Percentiles rank a stretch among this genome's conserved stretches.
Evolutionary conservation across 2,797 vertebrate genomes (phyloP).

Genomic region (Vespertilio murinus): DNA sequence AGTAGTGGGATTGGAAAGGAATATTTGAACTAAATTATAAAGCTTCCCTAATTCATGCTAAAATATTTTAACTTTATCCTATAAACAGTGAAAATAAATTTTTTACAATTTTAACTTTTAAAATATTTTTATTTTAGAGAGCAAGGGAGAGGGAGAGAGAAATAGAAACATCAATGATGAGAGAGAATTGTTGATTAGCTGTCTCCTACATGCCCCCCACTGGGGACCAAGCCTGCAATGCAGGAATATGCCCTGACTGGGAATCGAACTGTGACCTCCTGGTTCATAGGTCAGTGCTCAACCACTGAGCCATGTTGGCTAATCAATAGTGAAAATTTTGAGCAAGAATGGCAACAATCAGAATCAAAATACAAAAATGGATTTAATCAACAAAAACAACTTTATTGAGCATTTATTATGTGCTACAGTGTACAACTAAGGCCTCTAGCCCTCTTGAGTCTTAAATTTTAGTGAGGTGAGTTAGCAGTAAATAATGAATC

Average conservation of each 20-base stretch:
- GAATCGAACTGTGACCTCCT: too few species aligned
- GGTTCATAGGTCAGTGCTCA: too few species aligned
- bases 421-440: not conserved
- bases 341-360: not conserved
- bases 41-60: slow-evolving; percentile 18
- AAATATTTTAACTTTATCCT: slow-evolving; percentile 28
- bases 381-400: not conserved
- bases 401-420: not conserved
- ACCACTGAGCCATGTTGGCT: too few species aligned
- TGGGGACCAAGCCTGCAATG: too few species aligned
- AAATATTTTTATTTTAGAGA: too few species aligned
- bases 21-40: not conserved
- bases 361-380: slow-evolving; percentile 13
- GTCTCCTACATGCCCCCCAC: too few species aligned
- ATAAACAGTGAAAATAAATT: not conserved
- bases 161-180: too few species aligned
- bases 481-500: not conserved
- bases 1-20: not conserved
- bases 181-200: too few species aligned
- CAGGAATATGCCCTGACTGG: too few species aligned
- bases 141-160: too few species aligned
- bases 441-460: not conserved
- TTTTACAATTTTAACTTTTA: too few species aligned
- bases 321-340: not conserved
- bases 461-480: not conserved